Evolutionary conservation across 2,888 invertebrate species (phyloP), one percentile per base, ranked within the genome.

Genomic region (Ennomos quercinarius): DNA sequence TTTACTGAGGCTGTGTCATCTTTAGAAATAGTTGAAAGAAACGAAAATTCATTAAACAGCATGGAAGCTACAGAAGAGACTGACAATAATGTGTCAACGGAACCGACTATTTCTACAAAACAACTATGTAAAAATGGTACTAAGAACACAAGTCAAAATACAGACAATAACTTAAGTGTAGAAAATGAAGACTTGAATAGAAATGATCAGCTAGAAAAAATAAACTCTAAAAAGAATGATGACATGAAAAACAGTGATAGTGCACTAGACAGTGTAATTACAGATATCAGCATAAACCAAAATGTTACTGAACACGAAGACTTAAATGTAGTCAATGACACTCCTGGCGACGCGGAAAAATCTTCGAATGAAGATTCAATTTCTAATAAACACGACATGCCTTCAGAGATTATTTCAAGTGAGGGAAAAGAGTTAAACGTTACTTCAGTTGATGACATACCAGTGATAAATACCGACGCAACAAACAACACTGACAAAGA

Each of bases 381-480:
- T 39, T 11, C 38, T 12, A 38, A 51, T 38, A 41, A 47, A 10
- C 12, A 38, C 11, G 36, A 47, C 5, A 35, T 12, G 9, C n/a
- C 43, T 2, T 10, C 43, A 8, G 39, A 47, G 10, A 2, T 13
- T 37, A 1, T 10, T 35, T 10, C 13, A 40, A 44, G 34, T 37
- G 35, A 40, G 12, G 61, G 72, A 37, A 68, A 62, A 17, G 17
- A 45, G 1, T 43, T 72, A 48, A 68, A 65, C 37, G 64, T 62
- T 17, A 46, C 17, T 11, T 57, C 53, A 12, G 62, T 67, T 38
- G 55, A 63, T 37, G 68, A 72, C 37, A 66, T 68, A 57, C 67
- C 70, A 12, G 17, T 67, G 40, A n/a, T 50, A 44, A 53, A 8
- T 36, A 47, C 50, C 37, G 34, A 13, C 10, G 8, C 17, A 37